Percentiles rank a stretch among this genome's conserved stretches.
phyloP scores from a whole-genome alignment of 2,888 invertebrate genomes.

The Pardosa pseudoannulata region DNA sequence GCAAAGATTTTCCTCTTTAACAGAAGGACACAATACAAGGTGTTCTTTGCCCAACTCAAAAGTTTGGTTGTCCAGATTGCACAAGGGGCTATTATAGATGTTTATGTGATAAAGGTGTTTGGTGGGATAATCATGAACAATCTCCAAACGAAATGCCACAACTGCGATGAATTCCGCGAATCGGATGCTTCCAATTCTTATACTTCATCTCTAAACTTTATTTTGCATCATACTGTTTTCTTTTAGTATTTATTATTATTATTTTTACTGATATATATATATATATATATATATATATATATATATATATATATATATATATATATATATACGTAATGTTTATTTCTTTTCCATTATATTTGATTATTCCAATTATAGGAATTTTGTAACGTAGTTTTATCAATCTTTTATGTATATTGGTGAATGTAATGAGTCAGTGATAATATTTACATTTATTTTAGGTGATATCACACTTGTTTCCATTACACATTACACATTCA shows the following conservation, averaged over 20 bases:
- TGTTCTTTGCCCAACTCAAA: not conserved
- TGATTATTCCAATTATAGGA: too few relatives aligned
- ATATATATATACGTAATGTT: too few relatives aligned
- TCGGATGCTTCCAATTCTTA: not conserved
- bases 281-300: too few relatives aligned
- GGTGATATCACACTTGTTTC: too few relatives aligned
- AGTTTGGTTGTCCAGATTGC: not conserved
- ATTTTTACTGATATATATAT: not conserved
- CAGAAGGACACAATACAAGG: not conserved
- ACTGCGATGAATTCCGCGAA: not conserved
- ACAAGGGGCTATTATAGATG: not conserved
- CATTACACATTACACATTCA: too few relatives aligned
- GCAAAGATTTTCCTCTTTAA: not conserved
- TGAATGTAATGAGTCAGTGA: too few relatives aligned
- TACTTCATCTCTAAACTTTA: not conserved
- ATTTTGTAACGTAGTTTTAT: too few relatives aligned
- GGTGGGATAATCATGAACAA: not conserved
- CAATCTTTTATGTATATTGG: too few relatives aligned
- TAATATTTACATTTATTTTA: too few relatives aligned
- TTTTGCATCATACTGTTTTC: not conserved
- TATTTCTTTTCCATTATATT: too few relatives aligned
- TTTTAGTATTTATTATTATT: not conserved
- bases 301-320: too few relatives aligned
- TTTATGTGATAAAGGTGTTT: not conserved
- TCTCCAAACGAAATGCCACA: not conserved